Evolutionary conservation across 1,140 invertebrate genomes (phyloP), one percentile per base, ranked within the genome.

Genomic region (Eurytemora carolleeae): DNA sequence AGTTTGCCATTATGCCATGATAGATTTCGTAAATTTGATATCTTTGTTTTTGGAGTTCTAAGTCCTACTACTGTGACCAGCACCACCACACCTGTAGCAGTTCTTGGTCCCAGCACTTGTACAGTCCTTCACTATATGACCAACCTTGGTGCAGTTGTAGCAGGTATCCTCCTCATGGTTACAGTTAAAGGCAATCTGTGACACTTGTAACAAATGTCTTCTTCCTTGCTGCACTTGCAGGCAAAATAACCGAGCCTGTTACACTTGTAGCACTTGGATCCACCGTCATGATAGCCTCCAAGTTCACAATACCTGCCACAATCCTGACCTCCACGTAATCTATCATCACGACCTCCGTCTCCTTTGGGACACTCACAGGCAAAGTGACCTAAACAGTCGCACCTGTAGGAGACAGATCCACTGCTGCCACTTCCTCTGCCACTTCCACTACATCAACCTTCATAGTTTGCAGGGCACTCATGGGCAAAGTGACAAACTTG

Each of bases 131-230:
- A 63, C 66, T 19, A 65, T 63, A 53, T 68, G 61, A 16, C 64
- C 66, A 63, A 65, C 63, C 31, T 44, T 68, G 24, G 71, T 71
- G 65, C 72, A 73, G 63, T 71, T 69, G 66, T 72, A 74, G 66
- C 72, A 74, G 53, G 69, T 61, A n/a, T 61, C 24, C 20, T 56
- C 60, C 57, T 65, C 65, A 85, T 90, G 73, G 88, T 86, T 70
- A 73, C 87, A 92, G 72, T 90, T 86, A 70, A 86, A 83, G 58
- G 85, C 86, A 74, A 90, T 84, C 86, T 84, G 76, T 87, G 86
- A 76, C 87, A 92, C 70, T 84, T 86, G 76, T 88, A 90, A 76
- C 87, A 92, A 55, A 89, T 86, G 64, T 73, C 71, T 64, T 73
- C 71, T 63, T 68, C 67, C 65, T 73, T 71, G 61, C 69, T 71